These are phyloP conservation scores for Plagodis pulveraria DNA, from an alignment of 2,888 invertebrate species.

Conservation along the genomic window DNA sequence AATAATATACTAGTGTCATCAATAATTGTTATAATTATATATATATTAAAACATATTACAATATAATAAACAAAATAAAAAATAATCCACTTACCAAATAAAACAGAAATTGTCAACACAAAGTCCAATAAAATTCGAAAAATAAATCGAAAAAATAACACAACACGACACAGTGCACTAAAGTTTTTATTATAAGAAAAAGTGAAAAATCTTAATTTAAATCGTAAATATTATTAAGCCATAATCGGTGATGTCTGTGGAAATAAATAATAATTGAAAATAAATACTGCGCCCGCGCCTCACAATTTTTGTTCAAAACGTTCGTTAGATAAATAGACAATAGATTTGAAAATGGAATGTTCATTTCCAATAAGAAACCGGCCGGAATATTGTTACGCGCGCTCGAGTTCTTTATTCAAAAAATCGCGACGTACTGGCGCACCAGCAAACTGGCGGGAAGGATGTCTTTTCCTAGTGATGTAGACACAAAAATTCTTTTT, in stretches of 20 bases:
- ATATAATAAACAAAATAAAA: slow-evolving; percentile 39
- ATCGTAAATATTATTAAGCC: slow-evolving; percentile 58
- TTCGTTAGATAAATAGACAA: slow-evolving; percentile 55
- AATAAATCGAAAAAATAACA: slow-evolving; percentile 65
- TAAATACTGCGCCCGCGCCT: slow-evolving; percentile 59
- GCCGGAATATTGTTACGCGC: slow-evolving; percentile 52
- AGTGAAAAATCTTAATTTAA: slow-evolving; percentile 64
- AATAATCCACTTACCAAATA: slow-evolving; percentile 73
- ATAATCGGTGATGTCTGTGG: slow-evolving; percentile 68
- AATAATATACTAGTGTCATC: too few relatives aligned
- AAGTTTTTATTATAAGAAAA: slow-evolving; percentile 58
- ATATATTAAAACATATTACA: slow-evolving; percentile 2
- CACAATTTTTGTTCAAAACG: slow-evolving; percentile 61
- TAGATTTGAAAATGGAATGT: slow-evolving; percentile 51
- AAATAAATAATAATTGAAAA: slow-evolving; percentile 45
- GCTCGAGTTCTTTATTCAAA: slow-evolving; percentile 71
- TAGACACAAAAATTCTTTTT: slow-evolving; percentile 72
- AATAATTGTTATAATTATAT: too few relatives aligned
- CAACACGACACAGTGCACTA: slow-evolving; percentile 81
- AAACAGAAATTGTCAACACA: slow-evolving; percentile 63
- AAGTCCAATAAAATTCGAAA: slow-evolving; percentile 70
- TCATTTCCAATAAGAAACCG: slow-evolving; percentile 62
- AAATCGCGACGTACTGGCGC: slow-evolving; percentile 74
- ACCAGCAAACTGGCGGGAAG: slow-evolving; percentile 67
- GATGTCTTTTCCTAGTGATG: slow-evolving; percentile 68